phyloP scores from a whole-genome alignment of 2,797 vertebrate genomes.

The Potorous gilbertii region DNA sequence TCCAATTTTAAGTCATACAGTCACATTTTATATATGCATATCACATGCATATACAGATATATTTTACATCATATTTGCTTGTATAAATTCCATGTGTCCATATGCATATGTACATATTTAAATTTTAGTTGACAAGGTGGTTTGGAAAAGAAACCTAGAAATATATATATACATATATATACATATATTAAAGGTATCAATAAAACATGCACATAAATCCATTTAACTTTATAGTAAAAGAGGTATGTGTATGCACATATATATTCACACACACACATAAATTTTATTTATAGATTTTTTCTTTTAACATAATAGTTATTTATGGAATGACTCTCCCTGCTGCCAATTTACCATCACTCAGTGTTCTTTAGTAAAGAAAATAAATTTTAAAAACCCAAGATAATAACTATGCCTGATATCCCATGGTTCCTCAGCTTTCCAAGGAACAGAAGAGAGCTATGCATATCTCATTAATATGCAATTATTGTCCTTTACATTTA shows the following conservation, averaged over 20 bases:
- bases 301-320: neutral
- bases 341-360: neutral
- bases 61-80: neutral
- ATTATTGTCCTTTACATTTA: neutral
- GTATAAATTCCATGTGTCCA: neutral
- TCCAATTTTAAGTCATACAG: neutral
- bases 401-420: neutral
- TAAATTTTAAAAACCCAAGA: neutral
- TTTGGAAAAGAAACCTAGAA: neutral
- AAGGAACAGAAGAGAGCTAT: neutral
- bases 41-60: neutral
- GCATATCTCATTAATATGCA: neutral
- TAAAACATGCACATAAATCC: neutral
- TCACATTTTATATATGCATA: neutral
- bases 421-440: neutral
- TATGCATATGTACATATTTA: neutral
- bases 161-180: neutral
- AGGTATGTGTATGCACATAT: neutral
- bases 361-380: neutral
- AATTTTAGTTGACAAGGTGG: neutral
- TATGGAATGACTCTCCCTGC: neutral
- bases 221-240: neutral
- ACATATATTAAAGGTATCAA: neutral
- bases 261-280: neutral
- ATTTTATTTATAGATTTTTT: neutral